A percentile compares a stretch with the other conserved stretches of the same genome.
phyloP scores from a whole-genome alignment of 2,888 invertebrate species.

The Rhodophaea formosa region DNA sequence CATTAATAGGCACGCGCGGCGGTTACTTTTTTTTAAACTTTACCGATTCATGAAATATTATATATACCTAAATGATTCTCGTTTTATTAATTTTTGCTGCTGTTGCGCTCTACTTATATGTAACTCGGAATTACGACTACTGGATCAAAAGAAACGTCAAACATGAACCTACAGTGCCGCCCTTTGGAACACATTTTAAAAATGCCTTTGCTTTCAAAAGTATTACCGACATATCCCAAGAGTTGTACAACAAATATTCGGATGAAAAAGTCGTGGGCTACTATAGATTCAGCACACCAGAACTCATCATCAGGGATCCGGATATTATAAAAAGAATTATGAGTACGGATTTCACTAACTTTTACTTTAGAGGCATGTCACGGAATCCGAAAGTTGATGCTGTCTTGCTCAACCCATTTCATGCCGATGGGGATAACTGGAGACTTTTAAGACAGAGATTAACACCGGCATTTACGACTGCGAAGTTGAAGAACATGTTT shows the following conservation, averaged over 20 bases:
- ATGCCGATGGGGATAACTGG: slow-evolving; percentile 59
- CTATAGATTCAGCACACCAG: slow-evolving; percentile 51
- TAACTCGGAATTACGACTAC: slow-evolving; percentile 49
- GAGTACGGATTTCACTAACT: slow-evolving; percentile 50
- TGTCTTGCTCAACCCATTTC: slow-evolving; percentile 48
- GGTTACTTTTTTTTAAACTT: background rate
- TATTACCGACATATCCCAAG: slow-evolving; percentile 38
- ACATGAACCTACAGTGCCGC: slow-evolving; percentile 47
- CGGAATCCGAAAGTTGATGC: slow-evolving; percentile 47
- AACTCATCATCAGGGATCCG: slow-evolving; percentile 53
- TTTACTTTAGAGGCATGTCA: slow-evolving; percentile 50
- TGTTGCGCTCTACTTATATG: slow-evolving; percentile 43
- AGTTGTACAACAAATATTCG: slow-evolving; percentile 53
- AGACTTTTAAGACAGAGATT: slow-evolving; percentile 56
- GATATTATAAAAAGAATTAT: slow-evolving; percentile 50
- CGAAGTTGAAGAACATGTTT: slow-evolving; percentile 63
- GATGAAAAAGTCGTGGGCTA: slow-evolving; percentile 60
- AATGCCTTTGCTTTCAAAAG: slow-evolving; percentile 46
- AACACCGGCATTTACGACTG: slow-evolving; percentile 62
- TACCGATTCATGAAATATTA: background rate
- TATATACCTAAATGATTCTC: slow-evolving; percentile 31
- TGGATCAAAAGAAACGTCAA: slow-evolving; percentile 57
- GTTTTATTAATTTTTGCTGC: slow-evolving; percentile 30
- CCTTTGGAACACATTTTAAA: slow-evolving; percentile 52
- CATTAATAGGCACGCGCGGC: no score